phyloP scores from a whole-genome alignment of 2,797 vertebrate species.

The Semotilus atromaculatus region DNA sequence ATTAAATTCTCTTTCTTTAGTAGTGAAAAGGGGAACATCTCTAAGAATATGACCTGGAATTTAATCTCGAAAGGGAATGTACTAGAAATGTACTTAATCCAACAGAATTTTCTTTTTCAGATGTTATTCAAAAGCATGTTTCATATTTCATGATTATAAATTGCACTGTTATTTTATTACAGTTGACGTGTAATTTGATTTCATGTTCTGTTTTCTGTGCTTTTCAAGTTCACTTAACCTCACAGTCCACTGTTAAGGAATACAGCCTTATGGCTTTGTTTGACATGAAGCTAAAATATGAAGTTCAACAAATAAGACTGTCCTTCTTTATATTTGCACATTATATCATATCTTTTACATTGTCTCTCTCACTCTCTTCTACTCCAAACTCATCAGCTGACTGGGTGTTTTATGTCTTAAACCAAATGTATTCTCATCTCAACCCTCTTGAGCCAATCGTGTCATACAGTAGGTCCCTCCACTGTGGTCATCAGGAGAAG shows the following conservation, averaged over 20 bases:
- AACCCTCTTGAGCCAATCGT: background rate
- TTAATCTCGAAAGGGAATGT: background rate
- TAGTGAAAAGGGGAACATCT: background rate
- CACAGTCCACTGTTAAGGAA: background rate
- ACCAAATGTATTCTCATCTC: background rate
- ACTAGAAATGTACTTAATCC: constrained; percentile 28
- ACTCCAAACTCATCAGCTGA: too few species aligned
- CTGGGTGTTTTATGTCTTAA: too few species aligned
- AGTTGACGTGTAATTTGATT: constrained; percentile 1
- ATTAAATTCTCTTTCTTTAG: constrained; percentile 15
- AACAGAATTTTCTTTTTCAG: constrained; percentile 13
- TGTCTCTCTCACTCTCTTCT: too few species aligned
- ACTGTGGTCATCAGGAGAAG: background rate
- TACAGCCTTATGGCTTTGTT: background rate
- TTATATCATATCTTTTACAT: background rate
- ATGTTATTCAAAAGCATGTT: constrained; percentile 8
- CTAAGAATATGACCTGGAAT: background rate
- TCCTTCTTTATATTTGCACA: too few species aligned
- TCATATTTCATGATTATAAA: constrained; percentile 5
- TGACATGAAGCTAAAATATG: too few species aligned
- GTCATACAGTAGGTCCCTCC: background rate
- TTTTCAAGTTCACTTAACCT: constrained; percentile 7
- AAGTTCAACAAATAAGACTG: too few species aligned
- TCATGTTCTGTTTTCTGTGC: constrained; percentile 13
- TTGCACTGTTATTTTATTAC: background rate